phyloP scores from a whole-genome alignment of 2,113 vertebrate species.

The Shinisaurus crocodilurus region DNA sequence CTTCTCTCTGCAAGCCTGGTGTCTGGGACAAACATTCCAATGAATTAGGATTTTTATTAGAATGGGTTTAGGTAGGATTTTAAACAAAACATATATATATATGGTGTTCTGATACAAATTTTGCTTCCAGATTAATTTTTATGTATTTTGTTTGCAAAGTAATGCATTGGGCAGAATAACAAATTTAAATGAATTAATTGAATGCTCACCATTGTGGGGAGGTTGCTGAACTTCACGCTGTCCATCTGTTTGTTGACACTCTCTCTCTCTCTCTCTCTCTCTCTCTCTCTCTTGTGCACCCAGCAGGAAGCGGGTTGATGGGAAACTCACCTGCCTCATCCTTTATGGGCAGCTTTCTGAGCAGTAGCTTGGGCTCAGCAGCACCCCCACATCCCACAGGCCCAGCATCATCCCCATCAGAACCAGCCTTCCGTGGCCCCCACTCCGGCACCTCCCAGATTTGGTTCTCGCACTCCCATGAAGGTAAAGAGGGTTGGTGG shows the following conservation, averaged over 20 bases:
- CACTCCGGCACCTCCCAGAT: constrained; percentile 94
- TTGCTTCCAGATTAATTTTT: background rate
- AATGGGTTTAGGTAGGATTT: background rate
- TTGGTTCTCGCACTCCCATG: constrained; percentile 97
- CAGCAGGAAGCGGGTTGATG: constrained; percentile 93
- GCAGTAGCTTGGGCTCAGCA: constrained; percentile 91
- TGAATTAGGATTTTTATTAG: background rate
- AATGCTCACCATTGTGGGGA: background rate
- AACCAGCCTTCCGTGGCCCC: constrained; percentile 89
- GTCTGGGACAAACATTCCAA: background rate
- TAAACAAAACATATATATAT: background rate
- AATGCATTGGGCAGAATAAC: background rate
- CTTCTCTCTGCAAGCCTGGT: background rate
- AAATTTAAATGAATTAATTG: background rate
- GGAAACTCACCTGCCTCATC: constrained; percentile 88
- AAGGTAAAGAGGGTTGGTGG: constrained; percentile 83
- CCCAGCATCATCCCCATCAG: constrained; percentile 87
- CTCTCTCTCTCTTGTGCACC: constrained; percentile 47
- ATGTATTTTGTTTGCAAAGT: background rate
- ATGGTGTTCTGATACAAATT: background rate
- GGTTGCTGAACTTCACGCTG: background rate
- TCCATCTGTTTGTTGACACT: background rate
- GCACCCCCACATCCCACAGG: constrained; percentile 87
- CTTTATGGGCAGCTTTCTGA: constrained; percentile 97
- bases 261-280: constrained; percentile 32